Base-by-base conservation (phyloP, 2,888 invertebrate species). In the Dryomyza anilis region DNA sequence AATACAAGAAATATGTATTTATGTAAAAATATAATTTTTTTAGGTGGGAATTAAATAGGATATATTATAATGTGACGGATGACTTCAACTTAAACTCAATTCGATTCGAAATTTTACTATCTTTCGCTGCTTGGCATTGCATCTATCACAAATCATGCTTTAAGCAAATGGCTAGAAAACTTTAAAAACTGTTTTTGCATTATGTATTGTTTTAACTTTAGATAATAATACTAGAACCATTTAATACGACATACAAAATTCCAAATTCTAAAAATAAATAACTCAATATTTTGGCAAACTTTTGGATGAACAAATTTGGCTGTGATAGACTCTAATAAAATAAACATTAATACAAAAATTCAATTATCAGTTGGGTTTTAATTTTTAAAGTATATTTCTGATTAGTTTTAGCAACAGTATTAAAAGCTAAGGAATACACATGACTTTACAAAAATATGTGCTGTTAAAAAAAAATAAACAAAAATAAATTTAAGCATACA, bases 221-320 rank as follows among this genome's bases (percentile, higher is more conserved):
- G n/a, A n/a, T n/a, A n/a, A n/a, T n/a, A n/a, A n/a, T n/a, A n/a
- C n/a, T n/a, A n/a, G n/a, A n/a, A n/a, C n/a, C n/a, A n/a, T n/a
- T n/a, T n/a, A n/a, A n/a, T n/a, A n/a, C n/a, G n/a, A n/a, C n/a
- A 76, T 75, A 70, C 81, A 77, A 81, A 81, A 81, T 81, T 81
- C 81, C 72, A 81, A 81, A 82, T 82, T 81, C 77, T 75, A 81
- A 81, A 80, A 76, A n/a, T n/a, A 75, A 73, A 52, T 25, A 52
- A 73, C 67, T 71, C 55, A 69, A 68, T 65, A 59, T 77, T 74
- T 76, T 81, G 78, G 80, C 77, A 76, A 80, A 61, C 36, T 39
- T 61, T 59, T 61, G 39, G 61, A 39, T 27, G 36, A 33, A 53
- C n/a, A 74, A 81, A 82, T 82, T 82, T 82, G 82, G 82, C 82